Conservation (phyloP, 2,888 invertebrate species). For the Adineta ricciae region DNA sequence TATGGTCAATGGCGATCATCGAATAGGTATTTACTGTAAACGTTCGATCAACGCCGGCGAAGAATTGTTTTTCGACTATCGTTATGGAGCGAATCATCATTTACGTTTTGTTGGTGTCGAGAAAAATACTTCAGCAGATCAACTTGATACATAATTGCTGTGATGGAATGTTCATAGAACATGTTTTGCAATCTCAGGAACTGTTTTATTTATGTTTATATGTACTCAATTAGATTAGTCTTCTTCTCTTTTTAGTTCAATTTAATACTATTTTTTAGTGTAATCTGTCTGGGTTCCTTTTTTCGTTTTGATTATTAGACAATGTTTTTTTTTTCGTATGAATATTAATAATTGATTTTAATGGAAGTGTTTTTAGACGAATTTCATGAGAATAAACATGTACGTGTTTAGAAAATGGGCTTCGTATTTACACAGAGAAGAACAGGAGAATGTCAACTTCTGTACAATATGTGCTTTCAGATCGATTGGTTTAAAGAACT, state of each 20-base stretch:
- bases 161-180: neutral
- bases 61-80: constrained; percentile 94
- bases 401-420: neutral
- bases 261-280: neutral
- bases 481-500: neutral
- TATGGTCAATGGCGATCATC: constrained; percentile 57
- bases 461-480: too few relatives aligned
- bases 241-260: neutral
- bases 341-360: neutral
- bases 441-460: too few relatives aligned
- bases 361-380: neutral
- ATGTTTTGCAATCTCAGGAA: neutral
- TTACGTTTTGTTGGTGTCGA: constrained; percentile 95
- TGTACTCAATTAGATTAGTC: neutral
- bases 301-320: neutral
- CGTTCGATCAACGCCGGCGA: constrained; percentile 88
- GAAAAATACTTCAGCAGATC: constrained; percentile 49
- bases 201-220: neutral
- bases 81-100: constrained; percentile 91
- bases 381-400: neutral
- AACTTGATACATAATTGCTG: neutral
- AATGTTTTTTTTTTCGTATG: neutral
- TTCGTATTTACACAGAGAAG: too few relatives aligned
- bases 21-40: constrained; percentile 84
- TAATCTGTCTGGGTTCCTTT: neutral